Percentiles rank a stretch among this genome's conserved stretches.
Evolutionary conservation across 2,113 vertebrate species (phyloP).

Genomic region (Promerops cafer): DNA sequence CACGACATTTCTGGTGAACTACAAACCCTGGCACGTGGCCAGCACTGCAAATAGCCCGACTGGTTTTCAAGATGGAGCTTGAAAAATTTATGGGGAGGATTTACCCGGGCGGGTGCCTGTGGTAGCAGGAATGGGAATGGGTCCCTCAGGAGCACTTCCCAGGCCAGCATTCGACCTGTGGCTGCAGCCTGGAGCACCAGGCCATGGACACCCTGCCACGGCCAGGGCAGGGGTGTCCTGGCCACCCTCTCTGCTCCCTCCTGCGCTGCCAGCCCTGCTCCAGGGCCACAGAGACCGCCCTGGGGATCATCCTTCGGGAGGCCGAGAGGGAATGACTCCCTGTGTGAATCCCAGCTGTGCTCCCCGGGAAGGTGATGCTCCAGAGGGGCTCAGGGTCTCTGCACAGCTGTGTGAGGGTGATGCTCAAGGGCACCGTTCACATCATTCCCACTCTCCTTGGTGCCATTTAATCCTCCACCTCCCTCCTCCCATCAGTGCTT

Average conservation of each 20-base stretch:
- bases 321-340: neutral
- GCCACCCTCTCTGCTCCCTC: neutral
- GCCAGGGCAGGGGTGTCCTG: fast-evolving
- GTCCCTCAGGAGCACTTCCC: constrained; percentile 20
- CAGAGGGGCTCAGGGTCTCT: neutral
- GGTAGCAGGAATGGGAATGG: constrained; percentile 40
- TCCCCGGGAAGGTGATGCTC: neutral
- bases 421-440: neutral
- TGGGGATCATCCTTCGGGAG: neutral
- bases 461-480: neutral
- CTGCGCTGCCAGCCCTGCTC: neutral
- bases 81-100: constrained; percentile 46
- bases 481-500: neutral
- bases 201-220: fast-evolving
- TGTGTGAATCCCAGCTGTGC: fast-evolving
- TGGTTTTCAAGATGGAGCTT: constrained; percentile 55
- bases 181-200: neutral
- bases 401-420: neutral
- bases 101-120: constrained; percentile 26
- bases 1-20: constrained; percentile 49
- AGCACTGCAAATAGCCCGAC: neutral
- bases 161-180: fast-evolving
- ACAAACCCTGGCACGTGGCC: neutral
- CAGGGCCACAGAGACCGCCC: fast-evolving
- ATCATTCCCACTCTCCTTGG: neutral